Percentiles rank a stretch among this genome's conserved stretches.
These are phyloP conservation scores for Bombus pyrosoma DNA, from an alignment of 1,140 invertebrate genomes.

Conservation along the genomic window DNA sequence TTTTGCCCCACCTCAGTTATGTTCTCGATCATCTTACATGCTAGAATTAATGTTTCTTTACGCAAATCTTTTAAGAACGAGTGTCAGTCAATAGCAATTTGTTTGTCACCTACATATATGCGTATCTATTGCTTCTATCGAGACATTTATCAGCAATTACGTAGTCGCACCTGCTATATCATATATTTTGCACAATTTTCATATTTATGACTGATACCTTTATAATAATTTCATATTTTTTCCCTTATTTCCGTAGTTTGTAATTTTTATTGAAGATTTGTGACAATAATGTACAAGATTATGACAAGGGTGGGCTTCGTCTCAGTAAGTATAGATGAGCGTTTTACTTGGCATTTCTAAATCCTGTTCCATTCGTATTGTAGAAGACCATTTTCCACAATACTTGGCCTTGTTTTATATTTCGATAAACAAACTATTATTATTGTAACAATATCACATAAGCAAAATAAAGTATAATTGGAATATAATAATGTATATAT, in stretches of 20 bases:
- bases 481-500: no score
- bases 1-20: constrained; percentile 65
- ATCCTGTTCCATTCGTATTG: not conserved
- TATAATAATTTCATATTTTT: not conserved
- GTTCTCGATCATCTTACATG: constrained; percentile 7
- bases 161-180: no score
- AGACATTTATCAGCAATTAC: not conserved
- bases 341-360: not conserved
- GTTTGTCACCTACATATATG: not conserved
- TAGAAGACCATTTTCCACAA: not conserved
- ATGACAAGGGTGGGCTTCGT: no score
- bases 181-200: not conserved
- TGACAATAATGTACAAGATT: not conserved
- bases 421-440: no score
- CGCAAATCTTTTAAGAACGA: not conserved
- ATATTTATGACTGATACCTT: not conserved
- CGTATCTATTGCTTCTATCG: not conserved
- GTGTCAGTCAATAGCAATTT: constrained; percentile 24
- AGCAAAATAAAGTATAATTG: no score
- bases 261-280: not conserved
- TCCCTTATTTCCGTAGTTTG: not conserved
- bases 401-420: not conserved
- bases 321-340: not conserved
- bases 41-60: constrained; percentile 6
- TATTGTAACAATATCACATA: no score